A percentile compares a stretch with the other conserved stretches of the same genome.
Evolutionary conservation across 30 jellyfish, hydroid and myxozoan genomes (phyloP).

Genomic region (Cassiopea andromeda): DNA sequence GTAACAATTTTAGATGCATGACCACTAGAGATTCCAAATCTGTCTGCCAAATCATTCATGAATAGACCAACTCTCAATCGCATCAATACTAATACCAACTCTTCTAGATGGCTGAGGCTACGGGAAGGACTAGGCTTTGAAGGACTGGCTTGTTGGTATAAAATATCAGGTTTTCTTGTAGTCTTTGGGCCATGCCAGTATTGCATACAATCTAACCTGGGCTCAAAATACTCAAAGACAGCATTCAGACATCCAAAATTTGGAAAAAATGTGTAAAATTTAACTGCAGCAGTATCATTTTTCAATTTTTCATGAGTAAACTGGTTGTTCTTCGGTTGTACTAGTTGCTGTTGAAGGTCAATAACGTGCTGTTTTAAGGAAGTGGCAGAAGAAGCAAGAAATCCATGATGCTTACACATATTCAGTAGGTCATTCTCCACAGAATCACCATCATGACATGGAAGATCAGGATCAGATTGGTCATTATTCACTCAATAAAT

Average conservation of each 20-base stretch:
- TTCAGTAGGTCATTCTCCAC: conserved; percentile 28
- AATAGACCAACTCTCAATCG: conserved; percentile 66
- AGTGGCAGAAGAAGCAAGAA: conserved; percentile 20
- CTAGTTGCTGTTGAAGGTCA: conserved; percentile 38
- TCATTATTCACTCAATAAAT: neutral
- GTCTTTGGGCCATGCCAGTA: conserved; percentile 26
- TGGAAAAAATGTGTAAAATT: conserved; percentile 11
- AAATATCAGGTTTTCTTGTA: conserved; percentile 16
- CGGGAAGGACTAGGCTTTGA: conserved; percentile 34
- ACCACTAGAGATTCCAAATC: conserved; percentile 57
- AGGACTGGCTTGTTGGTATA: conserved; percentile 28
- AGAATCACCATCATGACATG: conserved; percentile 14
- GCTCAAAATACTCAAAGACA: conserved; percentile 28
- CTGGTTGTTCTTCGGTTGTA: conserved; percentile 9
- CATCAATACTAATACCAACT: conserved; percentile 32
- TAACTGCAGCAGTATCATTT: conserved; percentile 26
- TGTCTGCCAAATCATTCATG: conserved; percentile 69
- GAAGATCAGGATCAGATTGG: conserved; percentile 22
- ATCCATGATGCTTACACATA: conserved; percentile 22
- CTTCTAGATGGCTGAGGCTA: conserved; percentile 35
- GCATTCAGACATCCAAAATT: conserved; percentile 12
- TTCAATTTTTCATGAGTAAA: conserved; percentile 18
- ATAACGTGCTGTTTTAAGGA: conserved; percentile 18
- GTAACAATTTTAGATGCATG: conserved; percentile 67
- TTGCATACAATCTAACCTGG: conserved; percentile 16